Evolutionary conservation across 2,113 vertebrate species (phyloP), one percentile per base, ranked within the genome.

Genomic region (Pogonocichla stellata): DNA sequence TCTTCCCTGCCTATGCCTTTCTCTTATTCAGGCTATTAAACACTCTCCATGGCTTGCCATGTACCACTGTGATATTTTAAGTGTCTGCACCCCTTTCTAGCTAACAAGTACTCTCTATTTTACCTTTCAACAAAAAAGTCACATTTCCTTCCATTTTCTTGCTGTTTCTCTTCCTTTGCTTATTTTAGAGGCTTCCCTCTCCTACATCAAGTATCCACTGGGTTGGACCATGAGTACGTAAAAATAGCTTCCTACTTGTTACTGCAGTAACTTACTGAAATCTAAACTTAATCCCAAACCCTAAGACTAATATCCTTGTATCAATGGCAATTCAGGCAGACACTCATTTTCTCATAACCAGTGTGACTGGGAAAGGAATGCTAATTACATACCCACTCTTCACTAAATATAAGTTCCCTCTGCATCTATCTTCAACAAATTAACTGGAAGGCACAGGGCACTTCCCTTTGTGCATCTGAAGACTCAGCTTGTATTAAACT

Each of bases 211-310:
- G 15, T 42, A 85, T 22, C 54, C 72, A 67, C n/a, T 42, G 25
- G 36, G 15, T 26, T 38, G 31, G 38, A 69, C 15, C 28, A n/a
- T 2, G 2, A 51, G 50, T 40, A 43, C 0, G 2, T 40, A 61
- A 1, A 1, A 61, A 56, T 26, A 80, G 18, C 7, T 90, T 31
- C 38, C 56, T 58, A 31, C 42, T 31, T 48, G 54, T 12, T 51
- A 51, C 19, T 66, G 58, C 19, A 64, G n/a, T 31, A 88, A 11
- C 7, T 88, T 36, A 56, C 40, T 64, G 25, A 42, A 81, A 43
- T n/a, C 60, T 43, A 34, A 48, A 12, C 19, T 93, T 56, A 38
- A 19, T 61, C 54, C 81, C 19, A 83, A 72, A n/a, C 8, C 31
- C 31, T 14, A 64, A 6, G 1, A 58, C 10, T 42, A 34, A 81